phyloP scores from a whole-genome alignment of 2,888 invertebrate genomes.

The Drosophila monieri region DNA sequence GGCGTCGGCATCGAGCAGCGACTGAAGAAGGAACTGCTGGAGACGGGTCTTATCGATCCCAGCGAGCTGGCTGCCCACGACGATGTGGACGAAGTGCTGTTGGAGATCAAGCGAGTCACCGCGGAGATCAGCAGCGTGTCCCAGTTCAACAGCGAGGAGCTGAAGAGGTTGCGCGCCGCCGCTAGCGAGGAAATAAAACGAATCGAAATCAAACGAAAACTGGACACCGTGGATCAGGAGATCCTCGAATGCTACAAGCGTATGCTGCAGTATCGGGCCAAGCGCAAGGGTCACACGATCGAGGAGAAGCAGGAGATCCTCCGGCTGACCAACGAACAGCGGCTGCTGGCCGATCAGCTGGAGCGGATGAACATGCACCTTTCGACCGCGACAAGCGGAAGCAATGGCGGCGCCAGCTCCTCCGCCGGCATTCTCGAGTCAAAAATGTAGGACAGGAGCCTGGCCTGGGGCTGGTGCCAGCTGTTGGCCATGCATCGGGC shows the following conservation, averaged over 20 bases:
- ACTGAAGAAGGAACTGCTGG: slow-evolving; percentile 92
- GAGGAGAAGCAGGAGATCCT: slow-evolving; percentile 93
- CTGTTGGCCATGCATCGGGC: slow-evolving; percentile 76
- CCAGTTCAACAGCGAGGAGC: slow-evolving; percentile 91
- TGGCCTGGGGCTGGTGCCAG: slow-evolving; percentile 74
- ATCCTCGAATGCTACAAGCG: slow-evolving; percentile 93
- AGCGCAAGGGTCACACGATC: slow-evolving; percentile 90
- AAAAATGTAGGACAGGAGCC: slow-evolving; percentile 73
- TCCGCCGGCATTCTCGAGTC: slow-evolving; percentile 12
- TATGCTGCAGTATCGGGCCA: slow-evolving; percentile 91
- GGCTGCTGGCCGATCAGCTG: slow-evolving; percentile 81
- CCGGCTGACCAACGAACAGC: slow-evolving; percentile 89
- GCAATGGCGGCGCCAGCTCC: slow-evolving; percentile 6
- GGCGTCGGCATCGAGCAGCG: slow-evolving; percentile 92
- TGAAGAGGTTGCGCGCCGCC: slow-evolving; percentile 88
- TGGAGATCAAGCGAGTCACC: slow-evolving; percentile 94
- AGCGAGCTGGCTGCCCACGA: slow-evolving; percentile 87
- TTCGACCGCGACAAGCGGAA: background rate
- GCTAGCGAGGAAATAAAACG: slow-evolving; percentile 92
- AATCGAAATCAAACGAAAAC: slow-evolving; percentile 90
- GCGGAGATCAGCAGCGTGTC: slow-evolving; percentile 91
- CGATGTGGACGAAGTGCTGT: slow-evolving; percentile 93
- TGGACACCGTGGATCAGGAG: slow-evolving; percentile 89
- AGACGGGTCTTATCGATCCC: slow-evolving; percentile 92
- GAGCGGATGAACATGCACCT: slow-evolving; percentile 72